Evolutionary conservation across 1,140 invertebrate genomes (phyloP), one percentile per base, ranked within the genome.

Genomic region (Harpegnathos saltator): DNA sequence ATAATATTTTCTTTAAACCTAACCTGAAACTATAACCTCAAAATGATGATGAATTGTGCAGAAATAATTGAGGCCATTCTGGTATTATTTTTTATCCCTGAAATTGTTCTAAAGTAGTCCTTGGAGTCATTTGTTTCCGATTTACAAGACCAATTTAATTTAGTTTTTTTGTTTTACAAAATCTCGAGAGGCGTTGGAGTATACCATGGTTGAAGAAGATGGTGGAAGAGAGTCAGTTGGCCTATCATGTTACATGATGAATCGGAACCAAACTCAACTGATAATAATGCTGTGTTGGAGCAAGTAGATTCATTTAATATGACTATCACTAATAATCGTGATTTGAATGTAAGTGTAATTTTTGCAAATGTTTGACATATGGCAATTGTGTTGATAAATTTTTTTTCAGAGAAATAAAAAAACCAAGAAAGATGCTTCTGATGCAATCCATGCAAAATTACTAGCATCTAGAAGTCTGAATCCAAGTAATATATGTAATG

Each of bases 341-440:
- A 69, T 52, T 69, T 0, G 14, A 69, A 29, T 54, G 66, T 69
- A 69, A 69, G 44, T 54, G 3, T 68, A 68, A 24, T 68, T 50
- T 50, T 50, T 17, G 38, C 7, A 50, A 68, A 50, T 50, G 9
- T 48, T 48, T 9, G 29, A 65, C 33, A 24, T 50, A 24, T 26
- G 19, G 5, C 22, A 68, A 50, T 68, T 66, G n/a, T 69, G 52
- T 15, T n/a, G 12, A 69, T 29, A 68, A 4, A 48, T 52, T 9
- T 19, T 69, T 52, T 69, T 69, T 29, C 17, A 69, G 17, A 69
- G 1, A 69, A 69, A 69, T 54, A 69, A 69, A 54, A 52, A n/a
- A 1, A 15, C 17, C 0, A 69, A 69, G 15, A 69, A 69, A 69
- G 0, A 52, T 4, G 66, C 66, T 52, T 52, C 44, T 1, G 48